A percentile compares a stretch with the other conserved stretches of the same genome.
These are phyloP conservation scores for Hypena proboscidalis DNA, from an alignment of 2,888 invertebrate species.

Conservation along the genomic window DNA sequence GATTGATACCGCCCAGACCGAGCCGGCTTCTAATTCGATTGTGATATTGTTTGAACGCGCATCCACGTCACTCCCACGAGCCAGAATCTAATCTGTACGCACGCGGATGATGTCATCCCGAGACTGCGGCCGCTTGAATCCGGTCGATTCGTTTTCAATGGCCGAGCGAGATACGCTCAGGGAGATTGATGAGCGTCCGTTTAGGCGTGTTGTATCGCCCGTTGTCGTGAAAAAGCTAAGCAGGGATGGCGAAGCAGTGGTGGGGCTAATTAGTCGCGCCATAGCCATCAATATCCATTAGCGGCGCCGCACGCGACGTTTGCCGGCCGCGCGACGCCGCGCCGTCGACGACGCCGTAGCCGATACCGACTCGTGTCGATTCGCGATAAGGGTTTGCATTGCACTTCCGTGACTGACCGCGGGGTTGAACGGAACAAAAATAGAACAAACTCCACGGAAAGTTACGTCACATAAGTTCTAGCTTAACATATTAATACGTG, in stretches of 20 bases:
- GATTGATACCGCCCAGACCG: slow-evolving; percentile 80
- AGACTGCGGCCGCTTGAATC: slow-evolving; percentile 54
- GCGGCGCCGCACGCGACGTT: slow-evolving; percentile 81
- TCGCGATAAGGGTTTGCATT: slow-evolving; percentile 71
- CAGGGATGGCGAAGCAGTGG: slow-evolving; percentile 59
- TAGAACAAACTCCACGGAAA: slow-evolving; percentile 44
- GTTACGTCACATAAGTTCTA: slow-evolving; percentile 20
- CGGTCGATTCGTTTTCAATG: slow-evolving; percentile 55
- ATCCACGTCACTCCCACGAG: slow-evolving; percentile 63
- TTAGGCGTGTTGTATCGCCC: slow-evolving; percentile 54
- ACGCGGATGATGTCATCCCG: slow-evolving; percentile 62
- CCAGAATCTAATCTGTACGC: slow-evolving; percentile 57
- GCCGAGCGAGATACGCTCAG: slow-evolving; percentile 52
- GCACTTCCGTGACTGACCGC: slow-evolving; percentile 64
- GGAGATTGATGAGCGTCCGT: slow-evolving; percentile 61
- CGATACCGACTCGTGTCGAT: slow-evolving; percentile 63
- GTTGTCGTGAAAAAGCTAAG: slow-evolving; percentile 54
- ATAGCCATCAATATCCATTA: slow-evolving; percentile 84
- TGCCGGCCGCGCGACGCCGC: slow-evolving; percentile 48
- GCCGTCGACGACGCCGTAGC: slow-evolving; percentile 47
- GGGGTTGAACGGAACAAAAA: slow-evolving; percentile 49
- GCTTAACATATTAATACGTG: slow-evolving; percentile 13
- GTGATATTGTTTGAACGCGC: slow-evolving; percentile 75
- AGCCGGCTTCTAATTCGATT: slow-evolving; percentile 78
- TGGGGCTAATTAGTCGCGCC: slow-evolving; percentile 78